Conservation (phyloP, 2,888 invertebrate genomes). For the Aphidius colemani region DNA sequence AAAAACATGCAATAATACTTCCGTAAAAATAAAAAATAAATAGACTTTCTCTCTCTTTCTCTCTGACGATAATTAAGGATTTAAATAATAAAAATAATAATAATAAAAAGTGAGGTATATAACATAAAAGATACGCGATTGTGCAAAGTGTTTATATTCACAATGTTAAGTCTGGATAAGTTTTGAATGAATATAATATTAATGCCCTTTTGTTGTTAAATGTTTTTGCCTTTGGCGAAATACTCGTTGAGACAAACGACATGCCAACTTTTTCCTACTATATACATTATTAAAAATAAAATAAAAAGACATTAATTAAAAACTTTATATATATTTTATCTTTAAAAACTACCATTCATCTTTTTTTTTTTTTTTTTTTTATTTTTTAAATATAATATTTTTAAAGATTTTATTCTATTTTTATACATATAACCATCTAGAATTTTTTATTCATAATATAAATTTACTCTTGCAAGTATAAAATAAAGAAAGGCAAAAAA, state of each 20-base stretch:
- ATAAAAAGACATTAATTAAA: not conserved
- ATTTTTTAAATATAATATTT: not conserved
- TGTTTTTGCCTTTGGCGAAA: constrained; percentile 18
- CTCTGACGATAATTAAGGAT: constrained; percentile 24
- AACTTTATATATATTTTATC: not conserved
- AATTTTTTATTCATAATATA: constrained; percentile 1
- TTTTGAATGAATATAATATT: constrained; percentile 30
- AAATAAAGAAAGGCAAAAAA: no score
- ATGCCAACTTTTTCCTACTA: not conserved
- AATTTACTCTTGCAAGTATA: no score
- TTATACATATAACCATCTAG: not conserved
- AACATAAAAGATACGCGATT: constrained; percentile 15
- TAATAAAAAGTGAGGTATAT: constrained; percentile 27
- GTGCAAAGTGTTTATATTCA: constrained; percentile 31
- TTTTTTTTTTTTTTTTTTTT: not conserved
- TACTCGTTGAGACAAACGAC: constrained; percentile 12
- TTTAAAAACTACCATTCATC: not conserved
- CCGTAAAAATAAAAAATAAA: constrained; percentile 25
- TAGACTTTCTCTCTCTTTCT: constrained; percentile 31
- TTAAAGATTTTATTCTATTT: not conserved
- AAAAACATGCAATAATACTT: constrained; percentile 31
- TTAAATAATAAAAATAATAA: constrained; percentile 5
- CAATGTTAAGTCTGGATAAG: constrained; percentile 18
- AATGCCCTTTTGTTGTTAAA: constrained; percentile 19
- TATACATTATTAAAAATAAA: not conserved